Base-by-base conservation (phyloP, 2,888 invertebrate genomes). In the Philereme vetulata region DNA sequence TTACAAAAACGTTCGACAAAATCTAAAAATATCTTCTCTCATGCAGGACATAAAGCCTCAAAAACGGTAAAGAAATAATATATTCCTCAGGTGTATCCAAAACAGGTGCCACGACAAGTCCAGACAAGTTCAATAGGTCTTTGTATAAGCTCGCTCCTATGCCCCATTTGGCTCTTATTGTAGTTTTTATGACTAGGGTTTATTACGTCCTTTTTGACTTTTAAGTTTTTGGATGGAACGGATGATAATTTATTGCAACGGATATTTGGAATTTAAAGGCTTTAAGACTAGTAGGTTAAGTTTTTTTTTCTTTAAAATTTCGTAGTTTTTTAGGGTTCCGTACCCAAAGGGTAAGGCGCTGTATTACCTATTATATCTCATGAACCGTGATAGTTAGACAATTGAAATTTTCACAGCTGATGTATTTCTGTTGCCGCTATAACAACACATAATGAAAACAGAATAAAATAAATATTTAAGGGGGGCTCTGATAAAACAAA, bases 51-150 rank as follows among this genome's bases (percentile, higher is more conserved):
- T 40, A 43, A 47, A 38, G 44, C 40, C 35, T 49, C 52, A 35
- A 50, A 64, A 67, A 63, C 62, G 64, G 66, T 65, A 68, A 59
- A 63, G 52, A 51, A 59, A 63, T 84, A 82, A 84, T 81, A 72
- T 85, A 88, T 85, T 78, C 85, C 82, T 88, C 89, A 88, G 87
- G 88, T 90, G 89, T 80, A 80, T 76, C 75, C 77, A 70, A 78
- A 83, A 86, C 90, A 90, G 88, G 89, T 88, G 88, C 76, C 50
- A 57, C 55, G 78, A 84, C 89, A 85, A 72, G 88, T 88, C 81
- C 81, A 80, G 82, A 89, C 90, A 87, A 82, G 89, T 85, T 84
- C 85, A 85, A 84, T 85, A 84, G 79, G 72, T 80, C 76, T 82
- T 83, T 86, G 82, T 85, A 79, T 80, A 78, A 72, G 78, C 71